A percentile compares a stretch with the other conserved stretches of the same genome.
phyloP scores from a whole-genome alignment of 2,888 invertebrate genomes.

The Halocaridina rubra region DNA sequence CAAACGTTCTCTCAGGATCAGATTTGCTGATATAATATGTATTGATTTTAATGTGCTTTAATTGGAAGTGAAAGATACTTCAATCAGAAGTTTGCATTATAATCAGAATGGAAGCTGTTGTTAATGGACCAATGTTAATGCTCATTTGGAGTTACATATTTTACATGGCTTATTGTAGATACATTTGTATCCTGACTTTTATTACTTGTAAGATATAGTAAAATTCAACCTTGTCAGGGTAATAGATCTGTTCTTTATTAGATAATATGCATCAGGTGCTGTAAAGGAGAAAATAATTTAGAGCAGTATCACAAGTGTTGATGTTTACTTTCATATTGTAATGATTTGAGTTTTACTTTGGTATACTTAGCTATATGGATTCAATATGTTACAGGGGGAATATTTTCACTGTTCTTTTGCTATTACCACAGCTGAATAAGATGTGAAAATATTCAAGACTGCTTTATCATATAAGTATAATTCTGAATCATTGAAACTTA shows the following conservation, averaged over 20 bases:
- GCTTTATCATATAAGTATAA: no score
- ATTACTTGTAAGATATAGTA: neutral
- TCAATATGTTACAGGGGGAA: no score
- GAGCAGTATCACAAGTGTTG: no score
- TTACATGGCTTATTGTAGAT: slow-evolving; percentile 16
- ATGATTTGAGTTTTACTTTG: no score
- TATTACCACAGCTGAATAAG: no score
- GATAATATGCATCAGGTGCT: neutral
- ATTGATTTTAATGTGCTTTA: neutral
- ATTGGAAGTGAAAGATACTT: neutral
- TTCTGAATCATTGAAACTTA: no score
- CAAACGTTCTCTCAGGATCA: neutral
- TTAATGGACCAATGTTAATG: slow-evolving; percentile 41
- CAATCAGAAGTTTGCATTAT: slow-evolving; percentile 19
- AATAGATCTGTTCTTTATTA: neutral
- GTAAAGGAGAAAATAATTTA: neutral
- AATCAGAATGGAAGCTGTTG: slow-evolving; percentile 21
- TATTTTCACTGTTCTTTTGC: no score
- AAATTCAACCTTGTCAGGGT: neutral
- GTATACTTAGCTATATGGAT: no score
- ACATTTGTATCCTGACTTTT: slow-evolving; percentile 31
- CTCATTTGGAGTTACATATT: slow-evolving; percentile 33
- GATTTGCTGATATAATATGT: slow-evolving; percentile 19
- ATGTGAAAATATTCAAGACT: no score
- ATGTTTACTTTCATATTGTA: no score